phyloP scores from a whole-genome alignment of 2,888 invertebrate species.

The Epistrophella euchroma region DNA sequence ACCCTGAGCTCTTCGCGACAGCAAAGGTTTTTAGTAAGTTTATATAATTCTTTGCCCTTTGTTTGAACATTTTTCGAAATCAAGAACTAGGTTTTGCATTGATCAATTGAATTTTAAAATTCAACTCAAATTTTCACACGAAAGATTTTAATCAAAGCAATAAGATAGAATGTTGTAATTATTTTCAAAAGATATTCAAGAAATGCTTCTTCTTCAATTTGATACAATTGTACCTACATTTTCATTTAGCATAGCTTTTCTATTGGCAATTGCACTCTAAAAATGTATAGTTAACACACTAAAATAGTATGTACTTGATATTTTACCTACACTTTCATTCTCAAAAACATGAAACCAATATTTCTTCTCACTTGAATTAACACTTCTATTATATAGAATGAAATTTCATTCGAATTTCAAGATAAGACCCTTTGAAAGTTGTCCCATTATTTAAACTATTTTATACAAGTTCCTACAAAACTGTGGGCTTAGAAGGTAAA shows the following conservation, averaged over 20 bases:
- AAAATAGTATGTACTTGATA: background rate
- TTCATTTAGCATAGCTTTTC: background rate
- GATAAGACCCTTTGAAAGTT: background rate
- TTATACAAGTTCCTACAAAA: background rate
- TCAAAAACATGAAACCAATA: background rate
- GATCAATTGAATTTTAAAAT: too few relatives aligned
- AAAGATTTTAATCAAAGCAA: too few relatives aligned
- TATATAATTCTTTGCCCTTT: too few relatives aligned
- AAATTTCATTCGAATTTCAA: conserved; percentile 16
- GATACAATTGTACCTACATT: background rate
- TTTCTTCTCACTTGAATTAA: background rate
- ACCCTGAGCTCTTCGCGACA: too few relatives aligned
- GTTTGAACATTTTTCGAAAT: too few relatives aligned
- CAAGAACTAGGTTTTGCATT: too few relatives aligned
- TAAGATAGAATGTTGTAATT: too few relatives aligned
- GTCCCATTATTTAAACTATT: background rate
- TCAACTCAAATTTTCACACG: too few relatives aligned
- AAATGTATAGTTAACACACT: too few relatives aligned
- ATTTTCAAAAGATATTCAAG: background rate
- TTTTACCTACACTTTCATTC: background rate
- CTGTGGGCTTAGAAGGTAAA: background rate
- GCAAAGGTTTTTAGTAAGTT: too few relatives aligned
- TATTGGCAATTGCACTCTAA: too few relatives aligned
- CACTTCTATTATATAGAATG: background rate
- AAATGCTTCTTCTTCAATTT: background rate